These are phyloP conservation scores for Drosophila pseudotalamancana DNA, from an alignment of 2,888 invertebrate species.

Conservation along the genomic window DNA sequence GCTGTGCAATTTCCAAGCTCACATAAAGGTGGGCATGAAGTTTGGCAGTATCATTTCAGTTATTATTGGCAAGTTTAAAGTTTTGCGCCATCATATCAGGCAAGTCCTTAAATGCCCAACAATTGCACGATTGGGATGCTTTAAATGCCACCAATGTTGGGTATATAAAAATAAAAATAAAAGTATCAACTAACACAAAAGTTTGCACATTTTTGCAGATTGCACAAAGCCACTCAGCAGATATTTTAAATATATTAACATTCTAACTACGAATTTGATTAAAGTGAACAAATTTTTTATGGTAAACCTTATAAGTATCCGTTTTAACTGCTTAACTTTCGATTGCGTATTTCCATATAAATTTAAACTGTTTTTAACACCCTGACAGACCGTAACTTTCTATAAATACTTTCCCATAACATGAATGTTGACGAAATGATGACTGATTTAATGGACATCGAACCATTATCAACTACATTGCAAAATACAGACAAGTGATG, in stretches of 20 bases:
- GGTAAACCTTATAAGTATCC: background rate
- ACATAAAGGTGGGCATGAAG: slow-evolving; percentile 28
- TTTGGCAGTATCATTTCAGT: slow-evolving; percentile 30
- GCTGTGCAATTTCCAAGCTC: slow-evolving; percentile 26
- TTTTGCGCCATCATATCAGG: slow-evolving; percentile 17
- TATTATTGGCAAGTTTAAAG: slow-evolving; percentile 44
- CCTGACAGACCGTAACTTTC: slow-evolving; percentile 19
- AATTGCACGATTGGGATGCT: slow-evolving; percentile 19
- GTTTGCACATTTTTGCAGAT: slow-evolving; percentile 15
- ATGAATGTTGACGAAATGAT: slow-evolving; percentile 46
- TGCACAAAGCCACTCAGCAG: background rate
- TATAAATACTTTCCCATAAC: slow-evolving; percentile 11
- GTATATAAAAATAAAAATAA: slow-evolving; percentile 13
- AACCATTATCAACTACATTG: slow-evolving; percentile 69
- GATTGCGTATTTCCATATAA: slow-evolving; percentile 11
- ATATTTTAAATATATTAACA: background rate
- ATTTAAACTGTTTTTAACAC: slow-evolving; percentile 29
- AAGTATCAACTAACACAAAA: slow-evolving; percentile 16
- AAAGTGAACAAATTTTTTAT: background rate
- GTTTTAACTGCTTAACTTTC: background rate
- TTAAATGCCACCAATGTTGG: slow-evolving; percentile 10
- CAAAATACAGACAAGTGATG: slow-evolving; percentile 58
- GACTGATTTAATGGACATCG: slow-evolving; percentile 71
- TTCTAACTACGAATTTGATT: background rate
- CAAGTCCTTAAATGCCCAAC: slow-evolving; percentile 19